Base-by-base conservation (phyloP, 2,113 vertebrate genomes). In the Coracopsis vasa region DNA sequence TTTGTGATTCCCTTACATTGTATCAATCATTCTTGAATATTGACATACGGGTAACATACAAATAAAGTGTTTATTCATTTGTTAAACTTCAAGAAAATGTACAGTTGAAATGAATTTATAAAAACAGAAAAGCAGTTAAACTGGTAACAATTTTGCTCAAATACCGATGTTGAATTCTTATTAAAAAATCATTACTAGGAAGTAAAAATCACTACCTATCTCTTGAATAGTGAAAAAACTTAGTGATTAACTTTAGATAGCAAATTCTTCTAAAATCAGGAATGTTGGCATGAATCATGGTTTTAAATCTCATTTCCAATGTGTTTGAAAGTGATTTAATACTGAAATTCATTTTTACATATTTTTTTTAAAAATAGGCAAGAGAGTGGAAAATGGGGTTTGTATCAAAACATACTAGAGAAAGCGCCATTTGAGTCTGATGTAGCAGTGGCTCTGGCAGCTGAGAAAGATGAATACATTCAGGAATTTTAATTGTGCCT, bases 401-500 rank as follows among this genome's bases (percentile, higher is more conserved):
- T 82, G 67, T 75, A 95, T 85, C 44, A 56, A 72, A 51, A 96
- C 97, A 84, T 98, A 99, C 99, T 97, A 99, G 94, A 93, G 99
- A 99, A 92, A 99, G 98, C 2, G 98, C 98, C 65, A 97, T 97
- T 97, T 99, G 99, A 45, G 99, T 99, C 94, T 99, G 98, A 85
- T 98, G 98, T 10, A 99, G 97, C 83, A 99, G 98, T 48, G 99
- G 99, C 94, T 99, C 99, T 48, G 99, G 99, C 53, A 99, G 99
- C 74, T 98, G 97, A 75, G 99, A 99, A 70, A 99, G 98, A 97
- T 99, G 99, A 97, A 99, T 99, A 94, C 99, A 99, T 98, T 99
- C 99, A 35, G 99, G 99, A 96, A 99, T 98, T 98, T 99, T 99
- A 97, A 99, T 99, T 82, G 99, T 99, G 95, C 99, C 99, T 95